Evolutionary conservation across 2,113 vertebrate genomes (phyloP).

Genomic region (Bubo bubo): DNA sequence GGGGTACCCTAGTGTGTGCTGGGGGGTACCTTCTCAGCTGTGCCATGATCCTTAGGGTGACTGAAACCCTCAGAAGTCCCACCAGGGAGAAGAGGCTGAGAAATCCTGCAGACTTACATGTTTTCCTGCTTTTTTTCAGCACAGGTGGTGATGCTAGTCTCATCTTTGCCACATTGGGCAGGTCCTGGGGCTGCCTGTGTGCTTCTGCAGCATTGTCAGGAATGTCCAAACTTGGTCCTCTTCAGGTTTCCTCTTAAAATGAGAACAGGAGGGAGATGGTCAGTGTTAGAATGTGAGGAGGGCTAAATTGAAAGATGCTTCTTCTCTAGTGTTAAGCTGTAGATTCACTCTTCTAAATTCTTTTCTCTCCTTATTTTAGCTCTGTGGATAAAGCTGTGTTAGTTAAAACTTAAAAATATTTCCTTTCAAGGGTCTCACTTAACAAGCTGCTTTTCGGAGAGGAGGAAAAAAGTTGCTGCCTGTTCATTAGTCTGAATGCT

Average conservation of each 20-base stretch:
- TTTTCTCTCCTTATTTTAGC: not conserved
- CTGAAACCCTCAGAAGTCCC: not conserved
- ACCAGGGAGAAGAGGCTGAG: not conserved
- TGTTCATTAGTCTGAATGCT: not conserved
- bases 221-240: not conserved
- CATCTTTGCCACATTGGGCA: not conserved
- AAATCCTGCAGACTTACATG: not conserved
- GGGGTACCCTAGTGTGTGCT: not conserved
- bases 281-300: not conserved
- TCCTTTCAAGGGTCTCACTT: not conserved
- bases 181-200: not conserved
- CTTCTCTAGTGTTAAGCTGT: not conserved
- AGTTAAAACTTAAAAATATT: not conserved
- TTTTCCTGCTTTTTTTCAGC: not conserved
- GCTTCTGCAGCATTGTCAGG: not conserved
- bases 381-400: not conserved
- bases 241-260: not conserved
- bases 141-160: not conserved
- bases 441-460: not conserved
- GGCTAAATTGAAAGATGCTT: not conserved
- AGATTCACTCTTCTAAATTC: not conserved
- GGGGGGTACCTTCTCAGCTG: not conserved
- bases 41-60: rapidly evolving
- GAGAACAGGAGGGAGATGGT: not conserved
- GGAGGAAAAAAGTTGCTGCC: not conserved